Base-by-base conservation (phyloP, 1,140 invertebrate genomes). In the Parasteatoda tepidariorum region DNA sequence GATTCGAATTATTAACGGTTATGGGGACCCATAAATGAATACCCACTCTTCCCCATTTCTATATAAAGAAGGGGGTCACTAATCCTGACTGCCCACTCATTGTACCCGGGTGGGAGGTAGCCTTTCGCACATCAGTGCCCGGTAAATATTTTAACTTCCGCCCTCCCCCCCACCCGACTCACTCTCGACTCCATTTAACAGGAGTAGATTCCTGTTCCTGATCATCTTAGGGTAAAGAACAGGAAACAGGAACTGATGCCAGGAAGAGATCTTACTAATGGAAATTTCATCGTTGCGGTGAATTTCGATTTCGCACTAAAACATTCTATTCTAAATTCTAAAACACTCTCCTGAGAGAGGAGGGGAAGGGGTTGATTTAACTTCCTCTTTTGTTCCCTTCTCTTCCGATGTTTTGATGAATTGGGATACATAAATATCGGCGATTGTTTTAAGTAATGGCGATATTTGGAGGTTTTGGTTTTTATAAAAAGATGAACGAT, bases 1-100 rank as follows among this genome's bases (percentile, higher is more conserved):
- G 78, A 70, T 82, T 67, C 78, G 78, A 70, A 82, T 82, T 82
- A 82, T 82, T 82, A 82, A 82, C 78, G 78, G 78, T 82, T 82
- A 82, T 82, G 78, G 71, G 76, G 66, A 48, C 38, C 78, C 67
- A 82, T 82, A 82, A 82, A 82, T 82, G 78, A 82, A 79, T 71
- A 67, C 33, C 66, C 55, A 41, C 48, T 66, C 57, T 66, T 41
- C 38, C 38, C 18, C 38, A 9, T 18, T 48, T 18, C 18, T 48
- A 48, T 48, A 13, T 66, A 26, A n/a, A 15, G 28, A 33, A 62
- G 62, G 61, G 28, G 75, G 1, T 48, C 41, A 67, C 67, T 82
- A 82, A 82, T 82, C 78, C 78, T 67, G 11, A 71, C 78, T 71
- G 78, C 31, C 78, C 78, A 82, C 78, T 82, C 22, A 75, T 38